A percentile compares a stretch with the other conserved stretches of the same genome.
phyloP scores from a whole-genome alignment of 2,113 vertebrate species.

The Phyllostomus hastatus region DNA sequence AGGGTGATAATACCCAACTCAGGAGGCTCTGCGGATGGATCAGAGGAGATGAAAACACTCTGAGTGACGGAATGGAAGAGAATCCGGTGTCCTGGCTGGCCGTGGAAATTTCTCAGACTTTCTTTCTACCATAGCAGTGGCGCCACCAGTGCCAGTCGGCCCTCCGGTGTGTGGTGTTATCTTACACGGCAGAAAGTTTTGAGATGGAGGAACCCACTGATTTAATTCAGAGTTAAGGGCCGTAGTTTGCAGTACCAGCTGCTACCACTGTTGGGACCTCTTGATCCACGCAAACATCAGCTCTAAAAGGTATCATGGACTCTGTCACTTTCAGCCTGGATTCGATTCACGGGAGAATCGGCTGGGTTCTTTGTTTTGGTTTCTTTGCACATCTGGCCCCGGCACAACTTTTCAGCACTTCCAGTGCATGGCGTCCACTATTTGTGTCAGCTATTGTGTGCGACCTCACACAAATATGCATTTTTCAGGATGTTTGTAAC shows the following conservation, averaged over 20 bases:
- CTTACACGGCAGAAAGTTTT: background rate
- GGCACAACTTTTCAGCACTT: background rate
- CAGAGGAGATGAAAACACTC: background rate
- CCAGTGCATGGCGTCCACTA: background rate
- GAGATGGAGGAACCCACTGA: background rate
- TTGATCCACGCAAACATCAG: background rate
- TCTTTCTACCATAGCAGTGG: background rate
- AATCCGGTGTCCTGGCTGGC: background rate
- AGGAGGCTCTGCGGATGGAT: background rate
- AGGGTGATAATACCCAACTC: background rate
- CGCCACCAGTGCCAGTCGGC: background rate
- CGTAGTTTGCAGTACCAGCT: background rate
- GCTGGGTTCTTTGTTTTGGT: background rate
- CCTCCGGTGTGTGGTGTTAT: background rate
- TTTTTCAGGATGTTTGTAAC: background rate
- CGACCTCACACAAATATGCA: background rate
- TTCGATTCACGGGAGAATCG: background rate
- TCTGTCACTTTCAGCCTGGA: background rate
- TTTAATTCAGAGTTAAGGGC: background rate
- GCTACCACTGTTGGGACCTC: background rate
- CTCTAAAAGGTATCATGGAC: background rate
- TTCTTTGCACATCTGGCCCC: background rate
- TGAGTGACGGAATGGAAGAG: background rate
- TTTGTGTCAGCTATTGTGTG: background rate
- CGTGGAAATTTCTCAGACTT: background rate